phyloP scores from a whole-genome alignment of 2,888 invertebrate genomes.

The Melipona beecheii region DNA sequence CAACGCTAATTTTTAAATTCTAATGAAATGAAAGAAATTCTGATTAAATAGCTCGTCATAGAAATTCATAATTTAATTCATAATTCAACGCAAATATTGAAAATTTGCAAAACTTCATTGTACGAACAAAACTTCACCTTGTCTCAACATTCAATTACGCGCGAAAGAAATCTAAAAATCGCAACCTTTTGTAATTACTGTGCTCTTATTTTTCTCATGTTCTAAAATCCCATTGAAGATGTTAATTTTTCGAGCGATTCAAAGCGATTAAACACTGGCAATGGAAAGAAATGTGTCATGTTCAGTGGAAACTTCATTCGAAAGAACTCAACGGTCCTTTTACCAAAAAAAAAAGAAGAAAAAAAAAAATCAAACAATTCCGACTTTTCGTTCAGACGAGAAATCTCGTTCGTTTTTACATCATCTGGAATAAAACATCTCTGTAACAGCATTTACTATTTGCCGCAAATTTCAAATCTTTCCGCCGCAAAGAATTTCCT shows the following conservation, averaged over 20 bases:
- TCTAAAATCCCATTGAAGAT: neutral
- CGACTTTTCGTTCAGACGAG: neutral
- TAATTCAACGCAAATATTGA: neutral
- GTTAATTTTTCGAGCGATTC: neutral
- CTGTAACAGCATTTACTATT: slow-evolving; percentile 3
- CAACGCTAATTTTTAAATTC: neutral
- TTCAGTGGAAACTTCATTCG: neutral
- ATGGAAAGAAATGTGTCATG: neutral
- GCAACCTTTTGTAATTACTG: neutral
- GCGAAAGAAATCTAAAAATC: neutral
- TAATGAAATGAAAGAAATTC: neutral
- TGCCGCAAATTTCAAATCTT: slow-evolving; percentile 1
- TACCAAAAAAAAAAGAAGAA: neutral
- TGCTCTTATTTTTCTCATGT: neutral
- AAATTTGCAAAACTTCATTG: neutral
- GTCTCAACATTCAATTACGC: neutral
- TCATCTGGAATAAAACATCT: neutral
- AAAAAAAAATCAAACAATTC: neutral
- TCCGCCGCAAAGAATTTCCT: neutral
- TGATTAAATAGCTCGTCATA: neutral
- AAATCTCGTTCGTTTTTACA: neutral
- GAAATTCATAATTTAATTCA: neutral
- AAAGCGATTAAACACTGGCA: no score
- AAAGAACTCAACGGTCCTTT: neutral
- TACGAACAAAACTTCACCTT: neutral